These are phyloP conservation scores for Molossus molossus DNA, from an alignment of 2,797 vertebrate genomes.

Conservation along the genomic window DNA sequence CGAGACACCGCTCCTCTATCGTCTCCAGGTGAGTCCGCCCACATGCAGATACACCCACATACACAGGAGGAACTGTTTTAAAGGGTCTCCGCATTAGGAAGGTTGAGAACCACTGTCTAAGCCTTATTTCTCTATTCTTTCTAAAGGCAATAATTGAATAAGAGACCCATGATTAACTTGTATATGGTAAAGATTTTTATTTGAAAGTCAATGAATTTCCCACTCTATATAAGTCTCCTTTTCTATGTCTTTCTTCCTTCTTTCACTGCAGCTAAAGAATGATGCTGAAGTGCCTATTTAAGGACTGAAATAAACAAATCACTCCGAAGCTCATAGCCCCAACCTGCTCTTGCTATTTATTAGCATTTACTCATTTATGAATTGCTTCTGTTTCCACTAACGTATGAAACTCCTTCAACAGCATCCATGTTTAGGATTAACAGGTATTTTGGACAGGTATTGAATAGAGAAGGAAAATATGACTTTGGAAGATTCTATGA, in stretches of 20 bases:
- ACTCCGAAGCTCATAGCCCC: neutral
- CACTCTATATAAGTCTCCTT: neutral
- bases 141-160: conserved; percentile 54
- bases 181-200: neutral
- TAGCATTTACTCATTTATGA: neutral
- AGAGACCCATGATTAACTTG: neutral
- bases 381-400: neutral
- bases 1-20: no score
- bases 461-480: conserved; percentile 25
- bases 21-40: no score
- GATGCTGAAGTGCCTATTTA: neutral
- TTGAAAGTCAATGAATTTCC: conserved; percentile 14
- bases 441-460: neutral
- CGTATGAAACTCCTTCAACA: neutral
- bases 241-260: conserved; percentile 21
- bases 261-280: neutral
- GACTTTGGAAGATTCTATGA: neutral
- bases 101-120: neutral
- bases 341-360: neutral
- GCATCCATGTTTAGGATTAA: neutral
- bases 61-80: no score
- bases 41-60: no score
- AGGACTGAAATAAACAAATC: conserved; percentile 16
- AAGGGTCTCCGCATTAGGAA: no score
- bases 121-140: neutral